phyloP scores from a whole-genome alignment of 2,888 invertebrate genomes.

The Plebejus argus region DNA sequence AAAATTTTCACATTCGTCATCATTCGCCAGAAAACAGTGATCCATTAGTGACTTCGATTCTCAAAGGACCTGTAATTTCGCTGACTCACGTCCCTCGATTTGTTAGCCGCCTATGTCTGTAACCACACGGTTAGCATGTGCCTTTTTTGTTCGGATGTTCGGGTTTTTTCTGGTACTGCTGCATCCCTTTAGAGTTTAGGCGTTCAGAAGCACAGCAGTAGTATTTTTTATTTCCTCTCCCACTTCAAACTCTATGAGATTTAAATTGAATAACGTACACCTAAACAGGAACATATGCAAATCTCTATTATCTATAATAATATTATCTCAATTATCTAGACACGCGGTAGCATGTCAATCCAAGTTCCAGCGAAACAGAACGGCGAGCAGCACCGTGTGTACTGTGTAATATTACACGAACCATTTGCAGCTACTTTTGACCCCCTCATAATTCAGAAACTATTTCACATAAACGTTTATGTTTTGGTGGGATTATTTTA shows the following conservation, averaged over 20 bases:
- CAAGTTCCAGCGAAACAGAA: too few species aligned
- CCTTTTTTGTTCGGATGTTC: conserved; percentile 10
- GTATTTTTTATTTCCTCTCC: not conserved
- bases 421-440: too few species aligned
- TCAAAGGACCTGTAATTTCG: conserved; percentile 67
- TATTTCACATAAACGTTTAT: too few species aligned
- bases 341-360: too few species aligned
- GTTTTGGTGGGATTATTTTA: too few species aligned
- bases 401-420: too few species aligned
- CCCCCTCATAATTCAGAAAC: too few species aligned
- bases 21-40: conserved; percentile 66
- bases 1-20: conserved; percentile 60
- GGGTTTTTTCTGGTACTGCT: conserved; percentile 8
- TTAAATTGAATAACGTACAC: not conserved
- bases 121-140: conserved; percentile 20
- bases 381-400: too few species aligned
- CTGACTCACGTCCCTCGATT: conserved; percentile 71
- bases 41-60: conserved; percentile 70
- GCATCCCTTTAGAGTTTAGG: not conserved
- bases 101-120: conserved; percentile 51
- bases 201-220: not conserved
- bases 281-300: too few species aligned
- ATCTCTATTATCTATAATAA: not conserved
- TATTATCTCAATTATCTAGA: too few species aligned
- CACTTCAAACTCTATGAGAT: not conserved